A percentile compares a stretch with the other conserved stretches of the same genome.
Conservation (phyloP, 2,888 invertebrate species). For the Melanostoma scalare region DNA sequence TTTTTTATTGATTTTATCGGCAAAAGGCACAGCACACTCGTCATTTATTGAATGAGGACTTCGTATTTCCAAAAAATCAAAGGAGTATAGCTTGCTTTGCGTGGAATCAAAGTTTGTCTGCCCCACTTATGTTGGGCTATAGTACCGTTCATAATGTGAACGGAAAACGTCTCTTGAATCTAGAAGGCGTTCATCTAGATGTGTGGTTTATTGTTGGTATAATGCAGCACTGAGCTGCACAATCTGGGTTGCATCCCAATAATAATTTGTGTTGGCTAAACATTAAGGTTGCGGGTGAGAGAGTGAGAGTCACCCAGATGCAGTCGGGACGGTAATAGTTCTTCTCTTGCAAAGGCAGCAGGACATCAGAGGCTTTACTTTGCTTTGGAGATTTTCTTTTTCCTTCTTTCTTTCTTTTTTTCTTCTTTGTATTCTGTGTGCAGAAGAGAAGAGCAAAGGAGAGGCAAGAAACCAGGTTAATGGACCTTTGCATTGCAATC, state of each 20-base stretch:
- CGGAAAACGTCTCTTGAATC: conserved; percentile 37
- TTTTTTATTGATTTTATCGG: conserved; percentile 3
- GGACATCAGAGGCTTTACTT: conserved; percentile 13
- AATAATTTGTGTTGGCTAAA: conserved; percentile 71
- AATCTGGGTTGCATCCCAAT: conserved; percentile 69
- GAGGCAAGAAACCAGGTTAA: conserved; percentile 55
- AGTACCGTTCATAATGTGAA: conserved; percentile 47
- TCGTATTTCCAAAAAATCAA: conserved; percentile 39
- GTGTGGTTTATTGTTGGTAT: conserved; percentile 50
- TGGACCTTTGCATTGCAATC: conserved; percentile 72
- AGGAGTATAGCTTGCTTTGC: conserved; percentile 24
- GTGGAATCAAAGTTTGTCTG: conserved; percentile 62
- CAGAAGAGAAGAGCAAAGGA: conserved; percentile 20
- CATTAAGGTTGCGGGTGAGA: conserved; percentile 67
- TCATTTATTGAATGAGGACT: conserved; percentile 55
- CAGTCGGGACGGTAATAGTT: conserved; percentile 1
- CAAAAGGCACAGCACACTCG: not conserved
- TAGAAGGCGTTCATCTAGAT: conserved; percentile 22
- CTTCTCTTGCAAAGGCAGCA: conserved; percentile 25
- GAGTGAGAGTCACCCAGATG: conserved; percentile 43
- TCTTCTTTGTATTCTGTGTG: not conserved
- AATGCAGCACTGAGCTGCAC: conserved; percentile 51
- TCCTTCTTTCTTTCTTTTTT: conserved; percentile 7
- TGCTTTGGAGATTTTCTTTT: conserved; percentile 53
- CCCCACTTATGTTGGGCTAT: conserved; percentile 48